Evolutionary conservation across 2,113 vertebrate genomes (phyloP).

Genomic region (Cavia aperea): DNA sequence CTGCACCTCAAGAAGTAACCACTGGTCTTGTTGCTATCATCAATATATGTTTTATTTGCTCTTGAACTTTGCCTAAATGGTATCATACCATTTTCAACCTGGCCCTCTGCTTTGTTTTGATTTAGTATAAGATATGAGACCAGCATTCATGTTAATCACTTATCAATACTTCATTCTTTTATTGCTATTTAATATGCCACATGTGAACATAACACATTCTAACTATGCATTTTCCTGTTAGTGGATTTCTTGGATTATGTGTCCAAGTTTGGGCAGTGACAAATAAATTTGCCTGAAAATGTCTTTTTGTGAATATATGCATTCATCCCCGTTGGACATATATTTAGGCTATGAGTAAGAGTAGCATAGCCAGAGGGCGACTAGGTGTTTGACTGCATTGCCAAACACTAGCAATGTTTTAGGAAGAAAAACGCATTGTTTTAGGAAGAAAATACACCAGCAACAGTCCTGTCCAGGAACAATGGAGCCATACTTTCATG

Average conservation of each 20-base stretch:
- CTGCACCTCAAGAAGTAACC: not conserved
- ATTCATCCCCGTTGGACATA: not conserved
- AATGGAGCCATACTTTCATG: not conserved
- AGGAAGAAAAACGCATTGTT: not conserved
- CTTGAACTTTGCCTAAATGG: not conserved
- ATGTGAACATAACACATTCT: not conserved
- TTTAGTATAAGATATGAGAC: not conserved
- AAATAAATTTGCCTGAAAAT: not conserved
- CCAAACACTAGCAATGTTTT: not conserved
- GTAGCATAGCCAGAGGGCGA: not conserved
- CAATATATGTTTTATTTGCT: not conserved
- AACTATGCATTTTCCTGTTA: not conserved
- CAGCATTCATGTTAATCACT: not conserved
- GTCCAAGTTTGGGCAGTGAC: not conserved
- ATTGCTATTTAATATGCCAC: not conserved
- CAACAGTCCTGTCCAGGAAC: not conserved
- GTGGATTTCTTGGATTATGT: not conserved
- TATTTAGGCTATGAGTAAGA: not conserved
- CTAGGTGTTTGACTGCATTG: not conserved
- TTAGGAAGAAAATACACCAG: not conserved
- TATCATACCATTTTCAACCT: not conserved
- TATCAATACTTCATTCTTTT: not conserved
- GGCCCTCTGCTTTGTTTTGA: conserved; percentile 11
- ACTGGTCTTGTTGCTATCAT: not conserved
- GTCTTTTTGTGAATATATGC: not conserved